Conservation (phyloP, 2,113 vertebrate genomes). For the Numida meleagris region DNA sequence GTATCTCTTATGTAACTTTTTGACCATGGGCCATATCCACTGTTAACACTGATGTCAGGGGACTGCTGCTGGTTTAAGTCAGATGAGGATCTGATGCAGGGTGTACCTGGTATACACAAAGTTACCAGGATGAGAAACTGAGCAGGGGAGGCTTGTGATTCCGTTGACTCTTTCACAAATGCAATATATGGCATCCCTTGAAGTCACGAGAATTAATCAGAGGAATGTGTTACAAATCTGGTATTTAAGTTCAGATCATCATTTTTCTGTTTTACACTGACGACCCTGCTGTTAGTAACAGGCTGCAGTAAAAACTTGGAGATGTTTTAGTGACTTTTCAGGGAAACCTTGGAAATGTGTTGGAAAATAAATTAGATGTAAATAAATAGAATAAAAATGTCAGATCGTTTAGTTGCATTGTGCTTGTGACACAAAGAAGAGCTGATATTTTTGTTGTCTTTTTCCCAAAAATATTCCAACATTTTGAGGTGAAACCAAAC, state of each 20-base stretch:
- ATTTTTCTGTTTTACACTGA: neutral
- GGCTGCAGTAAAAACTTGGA: neutral
- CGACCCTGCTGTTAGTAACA: neutral
- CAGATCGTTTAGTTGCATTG: neutral
- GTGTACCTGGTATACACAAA: constrained; percentile 1
- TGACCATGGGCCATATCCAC: neutral
- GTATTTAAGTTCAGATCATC: constrained; percentile 24
- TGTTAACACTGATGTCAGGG: neutral
- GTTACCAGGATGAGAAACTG: neutral
- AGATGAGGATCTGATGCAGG: neutral
- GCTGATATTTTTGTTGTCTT: neutral
- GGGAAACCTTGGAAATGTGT: neutral
- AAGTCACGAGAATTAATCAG: neutral
- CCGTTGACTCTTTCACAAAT: constrained; percentile 26
- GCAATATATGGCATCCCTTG: neutral
- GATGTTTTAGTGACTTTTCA: neutral
- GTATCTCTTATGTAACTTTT: neutral
- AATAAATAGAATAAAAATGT: neutral
- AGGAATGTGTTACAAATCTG: constrained; percentile 69
- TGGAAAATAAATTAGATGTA: neutral
- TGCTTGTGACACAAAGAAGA: neutral
- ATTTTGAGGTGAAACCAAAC: neutral
- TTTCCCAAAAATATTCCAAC: neutral
- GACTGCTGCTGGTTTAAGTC: neutral
- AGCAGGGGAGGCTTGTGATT: constrained; percentile 34